Conservation (phyloP, 2,888 invertebrate species). For the Lasius fuliginosus region DNA sequence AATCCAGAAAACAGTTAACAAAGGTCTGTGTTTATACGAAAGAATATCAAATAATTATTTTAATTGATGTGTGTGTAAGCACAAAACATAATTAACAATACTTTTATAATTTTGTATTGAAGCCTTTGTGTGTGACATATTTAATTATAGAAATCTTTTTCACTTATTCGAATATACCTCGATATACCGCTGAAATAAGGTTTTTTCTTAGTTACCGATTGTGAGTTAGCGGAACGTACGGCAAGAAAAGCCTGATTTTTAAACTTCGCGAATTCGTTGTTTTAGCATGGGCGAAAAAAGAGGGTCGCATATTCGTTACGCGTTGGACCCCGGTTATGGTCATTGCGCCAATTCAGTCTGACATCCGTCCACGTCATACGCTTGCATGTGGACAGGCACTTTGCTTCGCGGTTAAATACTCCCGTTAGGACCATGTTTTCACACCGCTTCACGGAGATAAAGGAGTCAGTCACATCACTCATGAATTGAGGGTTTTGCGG, state of each 20-base stretch:
- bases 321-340: conserved; percentile 72
- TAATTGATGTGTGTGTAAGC: background rate
- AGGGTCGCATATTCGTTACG: conserved; percentile 76
- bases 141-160: background rate
- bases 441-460: conserved; percentile 33
- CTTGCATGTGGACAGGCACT: conserved; percentile 74
- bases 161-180: background rate
- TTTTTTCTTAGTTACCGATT: background rate
- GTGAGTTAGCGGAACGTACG: background rate
- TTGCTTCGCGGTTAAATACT: conserved; percentile 70
- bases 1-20: background rate
- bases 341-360: conserved; percentile 79
- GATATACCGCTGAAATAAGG: background rate
- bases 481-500: conserved; percentile 2
- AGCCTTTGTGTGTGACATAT: background rate
- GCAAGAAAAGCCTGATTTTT: background rate
- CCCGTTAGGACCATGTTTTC: conserved; percentile 53
- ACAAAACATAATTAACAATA: background rate
- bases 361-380: conserved; percentile 78
- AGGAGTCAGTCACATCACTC: conserved; percentile 40
- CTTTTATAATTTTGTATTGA: background rate
- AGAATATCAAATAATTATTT: background rate
- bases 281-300: conserved; percentile 56
- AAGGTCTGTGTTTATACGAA: background rate
- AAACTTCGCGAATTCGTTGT: conserved; percentile 28